Base-by-base conservation (phyloP, 2,888 invertebrate genomes). In the Amphipyra tragopoginis region DNA sequence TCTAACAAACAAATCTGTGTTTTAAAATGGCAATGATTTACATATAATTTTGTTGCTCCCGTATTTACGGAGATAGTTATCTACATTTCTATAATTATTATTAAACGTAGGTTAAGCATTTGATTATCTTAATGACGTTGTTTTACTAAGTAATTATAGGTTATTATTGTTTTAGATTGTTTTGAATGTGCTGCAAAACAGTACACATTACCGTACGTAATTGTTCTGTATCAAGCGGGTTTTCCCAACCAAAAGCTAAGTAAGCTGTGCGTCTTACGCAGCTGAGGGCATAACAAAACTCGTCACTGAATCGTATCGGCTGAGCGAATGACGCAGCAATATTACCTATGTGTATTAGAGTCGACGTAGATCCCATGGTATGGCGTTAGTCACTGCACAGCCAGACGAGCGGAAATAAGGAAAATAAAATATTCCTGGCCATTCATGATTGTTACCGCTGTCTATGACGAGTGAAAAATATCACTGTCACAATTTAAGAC, bases 21-120 rank as follows among this genome's bases (percentile, higher is more conserved):
- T 77, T 69, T 63, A 76, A 80, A 85, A 84, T 84, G 79, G 83
- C 82, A 83, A 84, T 81, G 64, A 81, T 85, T 84, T 84, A 81
- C 84, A 86, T 85, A 81, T 77, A 83, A 81, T 84, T 83, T 80
- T 65, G 72, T 75, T 76, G 76, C 77, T 74, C 75, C 74, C 72
- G 77, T 80, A 63, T 77, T 83, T 83, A 81, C 75, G 57, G 74
- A 79, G 85, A 82, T 83, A 80, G 57, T 64, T 79, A 84, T 85
- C 86, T 65, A 64, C 49, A 67, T 75, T 65, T 78, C 65, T 72
- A 67, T 79, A 75, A 80, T 73, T 65, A 68, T 69, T 59, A 80
- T 67, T 78, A 77, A 71, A 66, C 66, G 49, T 14, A 50, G 43
- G 33, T 48, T 56, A 45, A 50, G 51, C 59, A 44, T 71, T 58